phyloP scores from a whole-genome alignment of 2,888 invertebrate species.

The Linyphia triangularis region DNA sequence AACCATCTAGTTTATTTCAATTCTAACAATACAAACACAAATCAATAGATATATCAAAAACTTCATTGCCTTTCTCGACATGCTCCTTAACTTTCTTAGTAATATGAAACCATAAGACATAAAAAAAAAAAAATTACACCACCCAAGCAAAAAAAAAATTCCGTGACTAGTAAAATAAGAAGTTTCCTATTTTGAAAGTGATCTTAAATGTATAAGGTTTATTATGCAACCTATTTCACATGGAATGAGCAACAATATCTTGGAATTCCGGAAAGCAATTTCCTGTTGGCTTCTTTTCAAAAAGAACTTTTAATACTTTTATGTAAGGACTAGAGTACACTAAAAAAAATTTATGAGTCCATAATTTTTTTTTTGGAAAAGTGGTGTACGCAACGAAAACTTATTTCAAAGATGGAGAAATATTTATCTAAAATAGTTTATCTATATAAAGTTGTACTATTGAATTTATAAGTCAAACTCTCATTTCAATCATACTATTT shows the following conservation, averaged over 20 bases:
- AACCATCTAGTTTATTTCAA: no score
- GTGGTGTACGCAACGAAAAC: background rate
- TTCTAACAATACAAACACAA: no score
- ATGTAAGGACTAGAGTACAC: background rate
- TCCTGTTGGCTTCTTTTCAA: slow-evolving; percentile 3
- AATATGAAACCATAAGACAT: no score
- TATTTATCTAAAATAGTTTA: no score
- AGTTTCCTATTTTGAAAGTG: background rate
- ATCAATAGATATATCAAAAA: no score
- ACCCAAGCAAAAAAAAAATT: background rate
- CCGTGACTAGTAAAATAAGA: background rate
- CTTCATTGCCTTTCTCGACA: no score
- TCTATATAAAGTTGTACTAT: no score
- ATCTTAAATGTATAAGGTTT: slow-evolving; percentile 20
- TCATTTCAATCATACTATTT: no score
- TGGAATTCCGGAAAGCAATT: slow-evolving; percentile 15
- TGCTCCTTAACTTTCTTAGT: no score
- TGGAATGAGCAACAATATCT: background rate
- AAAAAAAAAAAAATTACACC: background rate
- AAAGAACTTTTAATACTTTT: slow-evolving; percentile 1
- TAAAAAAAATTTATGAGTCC: background rate
- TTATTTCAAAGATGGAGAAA: no score
- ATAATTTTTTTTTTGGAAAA: background rate
- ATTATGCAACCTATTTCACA: slow-evolving; percentile 23
- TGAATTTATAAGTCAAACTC: no score